Evolutionary conservation across 2,113 vertebrate genomes (phyloP), one percentile per base, ranked within the genome.

Genomic region (Ophthalmolycus amberensis): DNA sequence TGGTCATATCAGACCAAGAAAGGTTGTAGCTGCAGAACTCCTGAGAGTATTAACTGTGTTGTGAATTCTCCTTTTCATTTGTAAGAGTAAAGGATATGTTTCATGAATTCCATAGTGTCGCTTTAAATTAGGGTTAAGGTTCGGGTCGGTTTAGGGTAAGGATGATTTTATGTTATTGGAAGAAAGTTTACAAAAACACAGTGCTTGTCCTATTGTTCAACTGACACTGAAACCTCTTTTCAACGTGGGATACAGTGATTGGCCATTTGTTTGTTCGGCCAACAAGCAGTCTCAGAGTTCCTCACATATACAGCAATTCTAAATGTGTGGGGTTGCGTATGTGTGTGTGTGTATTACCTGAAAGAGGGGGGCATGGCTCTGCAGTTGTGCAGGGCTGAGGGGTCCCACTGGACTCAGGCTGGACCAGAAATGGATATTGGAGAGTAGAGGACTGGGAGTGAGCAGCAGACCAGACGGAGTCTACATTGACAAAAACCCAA

Each of bases 361-460:
- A 90, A 99, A 99, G 82, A 99, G 94, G 75, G 96, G 96, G 71
- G 95, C 93, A 86, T 98, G 97, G 89, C 96, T 97, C 90, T 98
- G 97, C 88, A 98, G 96, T 79, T 96, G 95, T 88, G 97, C 96
- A 64, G 98, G 98, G 93, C 98, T 99, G 86, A 98, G 93, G 27
- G 98, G 97, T 93, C 97, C 97, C 37, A 97, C 97, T 0, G 97
- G 98, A 79, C 98, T 99, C 79, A 99, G 94, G 78, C 96, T 97
- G 95, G 98, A 98, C 98, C 98, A 99, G 94, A 99, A 98, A 58
- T 99, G 98, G 88, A 99, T 97, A 91, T 96, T 97, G 84, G 97
- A 99, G 27, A 99, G 95, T 85, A 99, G 94, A 0, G 98, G 97
- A 83, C 97, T 98, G 16, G 97, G 97, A 77, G 97, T 95, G 95